Evolutionary conservation across 2,888 invertebrate genomes (phyloP).

Genomic region (Acronicta leporina): DNA sequence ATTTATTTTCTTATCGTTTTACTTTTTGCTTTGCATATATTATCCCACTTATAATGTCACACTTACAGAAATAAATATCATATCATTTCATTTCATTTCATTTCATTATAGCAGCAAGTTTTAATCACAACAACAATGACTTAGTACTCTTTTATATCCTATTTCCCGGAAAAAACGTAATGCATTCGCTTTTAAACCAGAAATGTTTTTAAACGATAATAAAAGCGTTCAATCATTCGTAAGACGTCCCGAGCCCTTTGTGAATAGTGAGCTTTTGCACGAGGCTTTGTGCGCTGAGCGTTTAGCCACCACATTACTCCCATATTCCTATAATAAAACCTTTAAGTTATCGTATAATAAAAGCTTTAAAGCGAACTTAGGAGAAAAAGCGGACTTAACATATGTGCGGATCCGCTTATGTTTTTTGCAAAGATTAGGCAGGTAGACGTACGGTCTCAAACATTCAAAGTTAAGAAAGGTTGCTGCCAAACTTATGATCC

Average conservation of each 20-base stretch:
- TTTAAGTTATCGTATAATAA: slow-evolving; percentile 23
- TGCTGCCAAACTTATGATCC: neutral
- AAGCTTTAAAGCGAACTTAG: slow-evolving; percentile 20
- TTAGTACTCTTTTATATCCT: slow-evolving; percentile 12
- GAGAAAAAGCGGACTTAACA: slow-evolving; percentile 18
- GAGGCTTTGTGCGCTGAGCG: slow-evolving; percentile 38
- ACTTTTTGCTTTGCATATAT: too few species aligned
- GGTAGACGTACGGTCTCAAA: slow-evolving; percentile 22
- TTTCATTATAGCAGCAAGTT: neutral
- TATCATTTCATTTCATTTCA: too few species aligned
- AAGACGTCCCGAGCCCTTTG: slow-evolving; percentile 46
- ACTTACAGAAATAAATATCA: too few species aligned
- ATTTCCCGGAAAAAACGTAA: slow-evolving; percentile 28
- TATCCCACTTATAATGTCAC: too few species aligned
- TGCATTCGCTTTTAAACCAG: slow-evolving; percentile 26
- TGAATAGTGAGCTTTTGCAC: slow-evolving; percentile 41
- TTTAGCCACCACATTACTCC: slow-evolving; percentile 38
- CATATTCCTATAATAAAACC: slow-evolving; percentile 36
- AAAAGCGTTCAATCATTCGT: slow-evolving; percentile 47
- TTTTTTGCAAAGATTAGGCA: slow-evolving; percentile 39
- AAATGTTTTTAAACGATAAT: slow-evolving; percentile 38
- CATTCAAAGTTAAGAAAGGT: slow-evolving; percentile 3
- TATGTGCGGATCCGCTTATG: slow-evolving; percentile 17
- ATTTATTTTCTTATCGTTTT: too few species aligned
- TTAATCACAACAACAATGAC: slow-evolving; percentile 3